Conservation (phyloP, 2,797 vertebrate species). For the Eremophila alpestris region DNA sequence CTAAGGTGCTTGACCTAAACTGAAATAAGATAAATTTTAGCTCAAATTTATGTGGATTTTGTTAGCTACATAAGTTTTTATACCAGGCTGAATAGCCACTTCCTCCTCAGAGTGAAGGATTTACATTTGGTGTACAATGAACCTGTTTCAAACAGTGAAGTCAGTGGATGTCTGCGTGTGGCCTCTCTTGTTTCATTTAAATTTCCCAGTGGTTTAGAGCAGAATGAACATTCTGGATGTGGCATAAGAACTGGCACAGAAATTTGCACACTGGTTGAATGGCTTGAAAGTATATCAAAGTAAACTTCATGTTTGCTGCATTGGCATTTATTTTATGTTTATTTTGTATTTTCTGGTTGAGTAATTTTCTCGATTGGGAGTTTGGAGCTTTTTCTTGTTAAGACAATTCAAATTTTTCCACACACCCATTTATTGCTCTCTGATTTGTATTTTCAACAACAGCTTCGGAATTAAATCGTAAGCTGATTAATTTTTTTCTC, state of each 20-base stretch:
- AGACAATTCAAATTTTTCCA: not conserved
- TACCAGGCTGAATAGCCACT: not conserved
- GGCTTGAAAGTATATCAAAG: not conserved
- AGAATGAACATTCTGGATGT: not conserved
- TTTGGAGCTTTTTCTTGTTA: not conserved
- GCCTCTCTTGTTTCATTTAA: not conserved
- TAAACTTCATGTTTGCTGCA: not conserved
- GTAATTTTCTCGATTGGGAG: not conserved
- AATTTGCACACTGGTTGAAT: not conserved
- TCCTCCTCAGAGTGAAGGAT: not conserved
- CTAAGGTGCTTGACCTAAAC: not conserved
- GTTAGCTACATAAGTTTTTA: not conserved
- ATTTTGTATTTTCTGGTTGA: not conserved
- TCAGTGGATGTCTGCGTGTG: not conserved
- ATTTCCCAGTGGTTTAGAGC: not conserved
- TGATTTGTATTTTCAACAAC: not conserved
- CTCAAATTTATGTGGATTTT: not conserved
- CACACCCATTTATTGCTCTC: not conserved
- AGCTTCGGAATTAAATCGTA: not conserved
- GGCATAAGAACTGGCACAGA: not conserved
- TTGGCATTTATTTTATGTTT: not conserved
- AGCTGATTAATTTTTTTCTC: not conserved
- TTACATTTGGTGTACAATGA: not conserved
- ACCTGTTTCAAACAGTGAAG: not conserved
- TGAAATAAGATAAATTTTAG: not conserved